Conservation (phyloP, 2,888 invertebrate species). For the Platycnemis pennipes region DNA sequence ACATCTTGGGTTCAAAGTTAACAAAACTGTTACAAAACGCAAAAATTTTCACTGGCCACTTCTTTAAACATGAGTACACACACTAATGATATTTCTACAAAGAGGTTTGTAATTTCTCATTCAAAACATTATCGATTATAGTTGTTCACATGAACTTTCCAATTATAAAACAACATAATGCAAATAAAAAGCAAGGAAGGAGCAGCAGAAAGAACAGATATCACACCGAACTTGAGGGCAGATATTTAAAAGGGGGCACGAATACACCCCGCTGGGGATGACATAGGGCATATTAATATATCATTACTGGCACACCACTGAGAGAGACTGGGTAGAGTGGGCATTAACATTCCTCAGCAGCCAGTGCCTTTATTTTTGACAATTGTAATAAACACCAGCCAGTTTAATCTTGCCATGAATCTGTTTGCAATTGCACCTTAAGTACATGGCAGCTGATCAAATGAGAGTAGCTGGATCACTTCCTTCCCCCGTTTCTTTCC, state of each 20-base stretch:
- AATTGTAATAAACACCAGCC: constrained; percentile 30
- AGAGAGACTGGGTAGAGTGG: background rate
- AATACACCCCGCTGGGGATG: background rate
- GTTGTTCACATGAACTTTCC: constrained; percentile 64
- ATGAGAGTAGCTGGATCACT: constrained; percentile 50
- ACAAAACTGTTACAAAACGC: constrained; percentile 62
- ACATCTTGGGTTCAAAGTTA: constrained; percentile 61
- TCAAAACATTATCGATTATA: constrained; percentile 57
- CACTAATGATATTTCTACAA: constrained; percentile 61
- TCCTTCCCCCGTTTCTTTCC: background rate
- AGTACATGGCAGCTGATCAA: constrained; percentile 51
- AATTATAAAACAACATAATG: constrained; percentile 59
- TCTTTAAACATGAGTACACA: constrained; percentile 67
- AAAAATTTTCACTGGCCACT: constrained; percentile 64
- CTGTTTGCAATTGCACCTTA: constrained; percentile 62
- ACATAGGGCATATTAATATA: background rate
- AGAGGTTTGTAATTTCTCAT: constrained; percentile 60
- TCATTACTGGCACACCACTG: constrained; percentile 24
- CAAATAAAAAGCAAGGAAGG: constrained; percentile 62
- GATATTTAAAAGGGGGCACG: constrained; percentile 60
- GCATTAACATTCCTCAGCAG: constrained; percentile 6
- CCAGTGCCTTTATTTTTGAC: constrained; percentile 10
- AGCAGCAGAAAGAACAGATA: constrained; percentile 66
- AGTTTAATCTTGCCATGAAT: constrained; percentile 28
- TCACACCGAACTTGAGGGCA: constrained; percentile 67